These are phyloP conservation scores for Eupithecia centaureata DNA, from an alignment of 2,888 invertebrate genomes.

Conservation along the genomic window DNA sequence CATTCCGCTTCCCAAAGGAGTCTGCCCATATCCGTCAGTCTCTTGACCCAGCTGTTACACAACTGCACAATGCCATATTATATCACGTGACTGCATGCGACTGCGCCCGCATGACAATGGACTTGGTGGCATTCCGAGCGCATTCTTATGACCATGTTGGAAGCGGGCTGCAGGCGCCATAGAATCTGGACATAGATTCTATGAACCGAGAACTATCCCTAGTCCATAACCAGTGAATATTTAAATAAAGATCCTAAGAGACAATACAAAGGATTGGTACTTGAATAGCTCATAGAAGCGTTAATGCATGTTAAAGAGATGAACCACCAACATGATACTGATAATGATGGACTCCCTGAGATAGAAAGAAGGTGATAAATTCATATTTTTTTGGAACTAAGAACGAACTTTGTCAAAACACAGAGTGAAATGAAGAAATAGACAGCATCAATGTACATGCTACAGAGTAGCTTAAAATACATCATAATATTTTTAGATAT, in stretches of 20 bases:
- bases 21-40: constrained; percentile 61
- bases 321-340: background rate
- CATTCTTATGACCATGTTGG: constrained; percentile 45
- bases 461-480: background rate
- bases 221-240: background rate
- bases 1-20: constrained; percentile 53
- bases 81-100: constrained; percentile 55
- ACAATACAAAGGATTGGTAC: background rate
- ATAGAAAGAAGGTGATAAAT: background rate
- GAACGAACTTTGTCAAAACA: background rate
- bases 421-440: too few species aligned
- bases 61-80: constrained; percentile 51
- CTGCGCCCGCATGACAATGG: constrained; percentile 73
- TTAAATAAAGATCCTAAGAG: background rate
- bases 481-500: background rate
- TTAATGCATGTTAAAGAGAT: background rate
- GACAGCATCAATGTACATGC: background rate
- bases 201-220: background rate
- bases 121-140: constrained; percentile 66
- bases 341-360: background rate
- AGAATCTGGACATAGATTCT: constrained; percentile 6
- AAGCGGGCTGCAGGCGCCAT: constrained; percentile 10
- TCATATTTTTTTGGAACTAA: background rate
- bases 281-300: background rate
- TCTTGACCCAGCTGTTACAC: constrained; percentile 68